A percentile compares a stretch with the other conserved stretches of the same genome.
phyloP scores from a whole-genome alignment of 2,113 vertebrate species.

The Sinocyclocheilus maitianheensis region DNA sequence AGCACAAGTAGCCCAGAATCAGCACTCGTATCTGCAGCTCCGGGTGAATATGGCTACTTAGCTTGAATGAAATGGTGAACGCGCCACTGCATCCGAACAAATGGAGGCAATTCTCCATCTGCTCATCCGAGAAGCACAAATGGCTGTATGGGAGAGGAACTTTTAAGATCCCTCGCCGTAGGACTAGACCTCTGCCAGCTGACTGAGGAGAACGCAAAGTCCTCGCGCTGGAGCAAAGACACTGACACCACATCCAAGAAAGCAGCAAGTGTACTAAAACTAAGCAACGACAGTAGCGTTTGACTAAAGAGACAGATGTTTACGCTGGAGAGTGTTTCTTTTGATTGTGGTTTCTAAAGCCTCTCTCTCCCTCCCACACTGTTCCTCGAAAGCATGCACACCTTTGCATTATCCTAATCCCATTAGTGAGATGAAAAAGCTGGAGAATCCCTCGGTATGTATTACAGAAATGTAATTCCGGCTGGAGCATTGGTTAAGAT shows the following conservation, averaged over 20 bases:
- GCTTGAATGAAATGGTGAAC: slow-evolving; percentile 26
- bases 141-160: slow-evolving; percentile 34
- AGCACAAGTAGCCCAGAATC: slow-evolving; percentile 34
- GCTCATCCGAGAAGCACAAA: slow-evolving; percentile 18
- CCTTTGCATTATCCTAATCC: slow-evolving; percentile 53
- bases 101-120: slow-evolving; percentile 36
- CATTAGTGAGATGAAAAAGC: slow-evolving; percentile 50
- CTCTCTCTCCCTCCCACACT: slow-evolving; percentile 5
- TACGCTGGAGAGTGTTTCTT: background rate
- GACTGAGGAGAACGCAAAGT: slow-evolving; percentile 24
- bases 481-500: slow-evolving; percentile 39
- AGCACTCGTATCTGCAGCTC: slow-evolving; percentile 37
- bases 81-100: slow-evolving; percentile 36
- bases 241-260: slow-evolving; percentile 9
- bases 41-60: slow-evolving; percentile 33
- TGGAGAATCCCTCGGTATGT: slow-evolving; percentile 43
- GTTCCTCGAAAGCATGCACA: slow-evolving; percentile 31
- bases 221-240: slow-evolving; percentile 18
- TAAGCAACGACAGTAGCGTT: slow-evolving; percentile 19
- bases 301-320: slow-evolving; percentile 15
- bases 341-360: slow-evolving; percentile 43
- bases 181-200: slow-evolving; percentile 36
- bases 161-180: slow-evolving; percentile 40
- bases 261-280: slow-evolving; percentile 16
- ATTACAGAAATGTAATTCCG: slow-evolving; percentile 50